Percentiles rank a stretch among this genome's conserved stretches.
phyloP scores from a whole-genome alignment of 2,888 invertebrate species.

The Euplagia quadripunctaria region DNA sequence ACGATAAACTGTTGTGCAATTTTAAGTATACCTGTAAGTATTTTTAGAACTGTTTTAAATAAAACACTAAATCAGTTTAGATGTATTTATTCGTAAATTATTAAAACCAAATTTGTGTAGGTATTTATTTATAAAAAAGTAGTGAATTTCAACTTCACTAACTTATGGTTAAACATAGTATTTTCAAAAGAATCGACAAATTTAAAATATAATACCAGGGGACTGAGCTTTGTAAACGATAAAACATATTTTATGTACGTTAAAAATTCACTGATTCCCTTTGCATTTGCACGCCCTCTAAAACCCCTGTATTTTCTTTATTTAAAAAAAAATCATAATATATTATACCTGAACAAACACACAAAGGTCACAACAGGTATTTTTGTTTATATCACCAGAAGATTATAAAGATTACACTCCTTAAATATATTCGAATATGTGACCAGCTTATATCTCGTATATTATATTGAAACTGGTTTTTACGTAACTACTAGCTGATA shows the following conservation, averaged over 20 bases:
- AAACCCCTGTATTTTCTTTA: neutral
- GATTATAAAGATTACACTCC: neutral
- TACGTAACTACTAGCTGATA: slow-evolving; percentile 40
- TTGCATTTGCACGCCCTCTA: neutral
- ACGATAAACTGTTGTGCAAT: slow-evolving; percentile 20
- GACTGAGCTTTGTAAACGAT: neutral
- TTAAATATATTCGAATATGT: slow-evolving; percentile 14
- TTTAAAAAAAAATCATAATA: neutral
- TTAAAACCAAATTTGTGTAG: neutral
- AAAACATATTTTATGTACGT: neutral
- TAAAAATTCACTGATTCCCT: neutral
- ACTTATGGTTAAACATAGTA: neutral
- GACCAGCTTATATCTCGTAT: slow-evolving; percentile 15
- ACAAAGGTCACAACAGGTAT: neutral
- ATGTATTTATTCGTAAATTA: slow-evolving; percentile 2
- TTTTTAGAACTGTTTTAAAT: slow-evolving; percentile 15
- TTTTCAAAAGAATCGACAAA: neutral
- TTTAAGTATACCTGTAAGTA: slow-evolving; percentile 24
- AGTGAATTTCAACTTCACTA: neutral
- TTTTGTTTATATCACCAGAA: neutral
- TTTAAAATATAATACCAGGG: neutral
- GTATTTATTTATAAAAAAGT: slow-evolving; percentile 3
- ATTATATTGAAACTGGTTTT: slow-evolving; percentile 30
- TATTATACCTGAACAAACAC: neutral
- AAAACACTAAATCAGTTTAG: slow-evolving; percentile 12